phyloP scores from a whole-genome alignment of 2,797 vertebrate genomes.

The Siniperca scherzeri region DNA sequence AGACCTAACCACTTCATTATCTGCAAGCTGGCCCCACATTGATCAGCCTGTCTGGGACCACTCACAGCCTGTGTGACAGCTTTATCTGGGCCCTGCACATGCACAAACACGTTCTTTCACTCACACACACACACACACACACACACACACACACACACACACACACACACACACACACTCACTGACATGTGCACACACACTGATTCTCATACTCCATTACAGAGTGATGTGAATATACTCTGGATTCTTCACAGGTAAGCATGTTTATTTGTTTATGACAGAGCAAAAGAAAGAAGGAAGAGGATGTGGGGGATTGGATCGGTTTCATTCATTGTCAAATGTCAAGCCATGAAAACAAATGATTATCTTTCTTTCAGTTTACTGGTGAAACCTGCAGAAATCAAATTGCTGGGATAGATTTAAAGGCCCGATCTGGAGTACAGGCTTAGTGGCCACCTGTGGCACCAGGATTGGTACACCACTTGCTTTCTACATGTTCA shows the following conservation, averaged over 20 bases:
- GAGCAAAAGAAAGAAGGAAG: constrained; percentile 11
- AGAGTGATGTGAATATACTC: constrained; percentile 28
- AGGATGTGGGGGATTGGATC: constrained; percentile 39
- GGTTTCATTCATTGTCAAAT: constrained; percentile 43
- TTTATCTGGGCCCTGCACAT: constrained; percentile 61
- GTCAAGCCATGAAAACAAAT: constrained; percentile 53
- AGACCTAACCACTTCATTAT: constrained; percentile 77
- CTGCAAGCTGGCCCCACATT: constrained; percentile 74
- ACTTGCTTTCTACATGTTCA: constrained; percentile 18
- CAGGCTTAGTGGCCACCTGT: constrained; percentile 39
- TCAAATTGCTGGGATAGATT: constrained; percentile 43
- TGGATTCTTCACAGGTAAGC: constrained; percentile 34
- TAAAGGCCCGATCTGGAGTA: constrained; percentile 34
- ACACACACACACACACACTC: background rate
- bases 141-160: background rate
- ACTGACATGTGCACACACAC: background rate
- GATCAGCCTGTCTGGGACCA: constrained; percentile 73
- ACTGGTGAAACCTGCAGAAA: constrained; percentile 27
- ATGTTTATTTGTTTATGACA: constrained; percentile 25
- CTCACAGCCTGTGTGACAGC: constrained; percentile 64
- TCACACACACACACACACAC: background rate
- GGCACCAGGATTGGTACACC: constrained; percentile 7
- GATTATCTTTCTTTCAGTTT: constrained; percentile 31
- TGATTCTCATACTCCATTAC: constrained; percentile 12
- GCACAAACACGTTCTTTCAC: constrained; percentile 29